Percentiles rank a stretch among this genome's conserved stretches.
These are phyloP conservation scores for Aegypius monachus DNA, from an alignment of 2,113 vertebrate genomes.

Conservation along the genomic window DNA sequence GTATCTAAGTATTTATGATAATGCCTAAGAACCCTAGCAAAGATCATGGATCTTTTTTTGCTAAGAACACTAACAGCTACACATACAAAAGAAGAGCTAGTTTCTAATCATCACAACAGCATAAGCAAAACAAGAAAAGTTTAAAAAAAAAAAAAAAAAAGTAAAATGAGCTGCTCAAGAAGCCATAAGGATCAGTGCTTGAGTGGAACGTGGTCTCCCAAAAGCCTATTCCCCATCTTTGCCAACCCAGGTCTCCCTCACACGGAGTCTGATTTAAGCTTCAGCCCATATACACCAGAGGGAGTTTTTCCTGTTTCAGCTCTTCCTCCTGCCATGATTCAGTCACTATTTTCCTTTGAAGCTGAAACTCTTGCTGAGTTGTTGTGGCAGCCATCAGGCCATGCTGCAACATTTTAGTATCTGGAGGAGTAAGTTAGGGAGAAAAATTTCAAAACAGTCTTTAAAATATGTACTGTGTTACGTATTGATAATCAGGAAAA, in stretches of 20 bases:
- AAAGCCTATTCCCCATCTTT: neutral
- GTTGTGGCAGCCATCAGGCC: neutral
- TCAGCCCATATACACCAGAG: neutral
- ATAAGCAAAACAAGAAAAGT: neutral
- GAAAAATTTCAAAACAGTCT: neutral
- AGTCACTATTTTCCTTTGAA: neutral
- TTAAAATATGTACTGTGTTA: neutral
- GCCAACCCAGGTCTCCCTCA: neutral
- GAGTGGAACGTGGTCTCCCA: neutral
- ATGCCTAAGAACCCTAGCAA: neutral
- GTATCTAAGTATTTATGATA: neutral
- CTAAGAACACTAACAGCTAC: neutral
- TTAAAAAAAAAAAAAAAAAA: too few relatives aligned
- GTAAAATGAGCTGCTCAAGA: neutral
- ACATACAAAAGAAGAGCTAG: neutral
- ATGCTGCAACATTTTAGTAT: neutral
- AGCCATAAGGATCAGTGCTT: neutral
- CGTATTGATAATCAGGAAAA: neutral
- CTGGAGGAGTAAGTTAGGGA: neutral
- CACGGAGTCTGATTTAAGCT: neutral
- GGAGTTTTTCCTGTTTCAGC: neutral
- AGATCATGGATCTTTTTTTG: neutral
- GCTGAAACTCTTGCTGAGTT: neutral
- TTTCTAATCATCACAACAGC: neutral
- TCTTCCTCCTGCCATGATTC: neutral